phyloP scores from a whole-genome alignment of 2,797 vertebrate species.

The Anisognathus igniventris region DNA sequence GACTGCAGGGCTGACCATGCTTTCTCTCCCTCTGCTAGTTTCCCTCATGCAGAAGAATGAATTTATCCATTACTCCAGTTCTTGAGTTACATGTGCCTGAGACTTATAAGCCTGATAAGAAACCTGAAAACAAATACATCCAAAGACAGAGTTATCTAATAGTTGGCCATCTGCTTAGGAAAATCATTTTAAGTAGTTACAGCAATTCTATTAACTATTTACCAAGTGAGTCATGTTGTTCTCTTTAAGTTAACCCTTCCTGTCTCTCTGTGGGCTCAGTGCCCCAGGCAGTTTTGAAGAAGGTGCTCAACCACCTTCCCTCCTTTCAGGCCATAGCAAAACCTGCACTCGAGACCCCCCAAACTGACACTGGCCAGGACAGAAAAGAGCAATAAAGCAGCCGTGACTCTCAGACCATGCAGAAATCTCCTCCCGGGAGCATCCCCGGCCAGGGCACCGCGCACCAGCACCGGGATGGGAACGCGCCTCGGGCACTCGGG shows the following conservation, averaged over 20 bases:
- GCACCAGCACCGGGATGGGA: not conserved
- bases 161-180: constrained; percentile 40
- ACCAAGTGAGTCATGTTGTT: constrained; percentile 19
- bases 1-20: not conserved
- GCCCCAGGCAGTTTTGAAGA: not conserved
- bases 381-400: not conserved
- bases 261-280: not conserved
- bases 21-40: not conserved
- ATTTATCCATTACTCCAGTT: not conserved
- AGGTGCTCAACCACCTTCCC: not conserved
- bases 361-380: not conserved
- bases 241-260: constrained; percentile 39
- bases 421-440: not conserved
- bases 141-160: constrained; percentile 13
- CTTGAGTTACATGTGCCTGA: not conserved
- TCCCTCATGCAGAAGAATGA: not conserved
- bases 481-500: accelerated
- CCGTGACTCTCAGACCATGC: accelerated
- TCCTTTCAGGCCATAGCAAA: not conserved
- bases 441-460: not conserved
- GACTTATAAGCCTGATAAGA: not conserved
- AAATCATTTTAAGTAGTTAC: constrained; percentile 44
- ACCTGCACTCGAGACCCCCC: not conserved
- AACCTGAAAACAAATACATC: constrained; percentile 31
- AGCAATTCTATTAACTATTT: constrained; percentile 41